Evolutionary conservation across 2,797 vertebrate species (phyloP).

Genomic region (Acrocephalus scirpaceus): DNA sequence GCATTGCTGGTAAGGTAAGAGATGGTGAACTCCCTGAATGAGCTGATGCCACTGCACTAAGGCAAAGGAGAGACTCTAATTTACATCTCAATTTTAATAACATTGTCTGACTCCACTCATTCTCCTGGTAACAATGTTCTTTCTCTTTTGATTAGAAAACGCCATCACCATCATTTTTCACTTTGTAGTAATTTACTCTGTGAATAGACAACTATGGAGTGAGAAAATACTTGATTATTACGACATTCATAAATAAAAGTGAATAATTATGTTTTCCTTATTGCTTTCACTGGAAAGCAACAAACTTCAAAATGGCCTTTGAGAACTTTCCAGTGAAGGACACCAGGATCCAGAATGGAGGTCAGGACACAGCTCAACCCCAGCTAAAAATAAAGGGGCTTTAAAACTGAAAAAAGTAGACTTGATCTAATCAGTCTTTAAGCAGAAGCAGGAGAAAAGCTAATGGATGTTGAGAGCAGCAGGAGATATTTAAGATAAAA

Average conservation of each 20-base stretch:
- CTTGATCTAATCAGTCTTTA: neutral
- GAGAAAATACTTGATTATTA: neutral
- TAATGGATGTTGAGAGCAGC: neutral
- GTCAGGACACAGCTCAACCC: neutral
- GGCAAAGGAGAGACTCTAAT: neutral
- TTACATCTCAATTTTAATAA: neutral
- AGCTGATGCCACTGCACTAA: neutral
- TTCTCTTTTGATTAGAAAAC: neutral
- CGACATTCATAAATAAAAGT: neutral
- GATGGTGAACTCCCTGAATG: neutral
- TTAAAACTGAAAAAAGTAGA: neutral
- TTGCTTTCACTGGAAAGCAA: neutral
- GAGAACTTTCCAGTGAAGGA: neutral
- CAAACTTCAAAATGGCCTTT: neutral
- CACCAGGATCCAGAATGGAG: neutral
- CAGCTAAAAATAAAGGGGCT: neutral
- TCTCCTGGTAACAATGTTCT: slow-evolving; percentile 50
- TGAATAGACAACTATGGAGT: neutral
- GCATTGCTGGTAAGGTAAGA: neutral
- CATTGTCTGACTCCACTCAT: neutral
- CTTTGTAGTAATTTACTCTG: neutral
- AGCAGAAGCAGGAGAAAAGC: neutral
- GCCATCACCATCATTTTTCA: neutral
- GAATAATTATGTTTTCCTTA: neutral
- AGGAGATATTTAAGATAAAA: neutral